Percentiles rank a stretch among this genome's conserved stretches.
These are phyloP conservation scores for Netelia fuscicornis DNA, from an alignment of 2,888 invertebrate species.

Conservation along the genomic window DNA sequence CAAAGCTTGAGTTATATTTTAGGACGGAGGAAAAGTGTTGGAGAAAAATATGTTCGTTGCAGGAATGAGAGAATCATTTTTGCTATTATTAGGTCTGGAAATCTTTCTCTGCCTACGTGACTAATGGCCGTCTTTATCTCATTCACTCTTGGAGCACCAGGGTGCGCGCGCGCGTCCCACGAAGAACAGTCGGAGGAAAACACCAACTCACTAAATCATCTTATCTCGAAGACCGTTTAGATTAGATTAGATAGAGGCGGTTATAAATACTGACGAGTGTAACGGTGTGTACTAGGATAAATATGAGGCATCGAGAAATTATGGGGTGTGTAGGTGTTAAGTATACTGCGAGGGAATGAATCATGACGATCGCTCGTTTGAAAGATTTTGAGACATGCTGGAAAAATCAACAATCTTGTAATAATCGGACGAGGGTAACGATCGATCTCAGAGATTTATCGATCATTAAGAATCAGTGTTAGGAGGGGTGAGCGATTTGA, in stretches of 20 bases:
- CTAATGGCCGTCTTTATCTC: slow-evolving; percentile 69
- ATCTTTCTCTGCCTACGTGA: slow-evolving; percentile 46
- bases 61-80: background rate
- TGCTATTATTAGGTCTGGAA: background rate
- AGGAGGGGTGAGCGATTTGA: too few relatives aligned
- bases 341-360: slow-evolving; percentile 25
- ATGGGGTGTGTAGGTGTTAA: slow-evolving; percentile 2
- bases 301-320: slow-evolving; percentile 14
- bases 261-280: slow-evolving; percentile 38
- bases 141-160: slow-evolving; percentile 46
- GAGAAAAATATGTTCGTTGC: background rate
- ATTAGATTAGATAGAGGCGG: slow-evolving; percentile 73
- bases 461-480: background rate
- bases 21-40: background rate
- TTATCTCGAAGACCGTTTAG: slow-evolving; percentile 72
- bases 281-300: background rate
- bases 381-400: background rate
- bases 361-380: slow-evolving; percentile 26
- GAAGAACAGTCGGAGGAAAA: background rate
- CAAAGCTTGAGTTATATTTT: too few relatives aligned
- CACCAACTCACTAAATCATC: slow-evolving; percentile 68
- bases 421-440: background rate
- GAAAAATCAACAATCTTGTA: background rate
- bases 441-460: slow-evolving; percentile 3
- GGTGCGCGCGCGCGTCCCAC: slow-evolving; percentile 25